phyloP scores from a whole-genome alignment of 2,797 vertebrate genomes.

The Cacajao melanocephalus region DNA sequence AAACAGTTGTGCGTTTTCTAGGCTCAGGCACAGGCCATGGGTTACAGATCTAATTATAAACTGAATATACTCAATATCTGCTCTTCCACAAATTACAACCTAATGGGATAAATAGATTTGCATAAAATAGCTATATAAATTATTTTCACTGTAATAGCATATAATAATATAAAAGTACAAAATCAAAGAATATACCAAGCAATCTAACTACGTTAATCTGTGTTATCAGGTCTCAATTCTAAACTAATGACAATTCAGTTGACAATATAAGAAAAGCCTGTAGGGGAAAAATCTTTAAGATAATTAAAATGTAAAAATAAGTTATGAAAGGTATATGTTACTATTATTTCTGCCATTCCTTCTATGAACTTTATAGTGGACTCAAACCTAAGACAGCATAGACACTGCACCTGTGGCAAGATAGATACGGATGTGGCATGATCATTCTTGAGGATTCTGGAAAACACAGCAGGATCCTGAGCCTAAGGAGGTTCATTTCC shows the following conservation, averaged over 20 bases:
- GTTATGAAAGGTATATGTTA: not conserved
- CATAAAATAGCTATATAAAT: not conserved
- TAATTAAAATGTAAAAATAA: not conserved
- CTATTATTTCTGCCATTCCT: not conserved
- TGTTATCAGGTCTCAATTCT: not conserved
- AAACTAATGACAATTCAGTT: not conserved
- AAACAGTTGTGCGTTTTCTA: not conserved
- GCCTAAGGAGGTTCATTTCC: not conserved
- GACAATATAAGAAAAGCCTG: not conserved
- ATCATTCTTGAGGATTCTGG: not conserved
- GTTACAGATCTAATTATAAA: not conserved
- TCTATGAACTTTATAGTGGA: not conserved
- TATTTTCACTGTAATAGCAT: not conserved
- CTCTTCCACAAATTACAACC: not conserved
- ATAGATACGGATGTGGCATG: accelerated
- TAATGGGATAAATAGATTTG: not conserved
- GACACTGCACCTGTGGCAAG: accelerated
- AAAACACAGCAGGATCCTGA: not conserved
- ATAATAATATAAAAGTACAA: not conserved
- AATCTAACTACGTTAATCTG: not conserved
- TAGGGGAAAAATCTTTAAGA: not conserved
- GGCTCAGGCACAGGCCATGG: accelerated
- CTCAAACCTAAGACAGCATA: not conserved
- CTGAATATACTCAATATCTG: not conserved
- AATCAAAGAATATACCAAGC: not conserved